These are phyloP conservation scores for Rhagologus leucostigma DNA, from an alignment of 2,113 vertebrate species.

Conservation along the genomic window DNA sequence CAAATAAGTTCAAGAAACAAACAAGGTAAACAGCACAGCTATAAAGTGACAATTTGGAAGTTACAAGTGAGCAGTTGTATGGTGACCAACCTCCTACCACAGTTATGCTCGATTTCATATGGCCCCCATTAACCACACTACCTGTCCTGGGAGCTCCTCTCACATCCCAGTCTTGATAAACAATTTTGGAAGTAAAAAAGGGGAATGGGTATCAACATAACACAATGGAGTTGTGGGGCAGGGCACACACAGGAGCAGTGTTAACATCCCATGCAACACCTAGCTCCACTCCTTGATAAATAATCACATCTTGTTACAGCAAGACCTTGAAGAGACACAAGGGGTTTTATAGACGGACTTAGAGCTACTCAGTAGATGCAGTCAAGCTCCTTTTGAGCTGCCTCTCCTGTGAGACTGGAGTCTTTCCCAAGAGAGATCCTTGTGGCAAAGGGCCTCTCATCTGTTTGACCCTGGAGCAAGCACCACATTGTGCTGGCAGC, in stretches of 20 bases:
- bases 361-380: background rate
- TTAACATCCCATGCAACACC: background rate
- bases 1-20: background rate
- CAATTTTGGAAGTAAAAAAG: background rate
- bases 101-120: background rate
- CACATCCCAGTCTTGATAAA: background rate
- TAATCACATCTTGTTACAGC: background rate
- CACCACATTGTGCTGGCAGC: accelerated
- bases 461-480: background rate
- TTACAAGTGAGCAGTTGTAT: background rate
- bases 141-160: background rate
- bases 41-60: background rate
- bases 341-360: background rate
- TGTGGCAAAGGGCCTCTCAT: background rate
- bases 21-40: background rate
- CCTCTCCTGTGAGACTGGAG: background rate
- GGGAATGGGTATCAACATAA: background rate
- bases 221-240: background rate
- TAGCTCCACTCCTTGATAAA: background rate
- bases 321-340: background rate
- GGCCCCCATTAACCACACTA: background rate
- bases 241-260: background rate
- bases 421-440: background rate
- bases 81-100: background rate
- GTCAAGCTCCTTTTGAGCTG: background rate